Evolutionary conservation across 2,797 vertebrate species (phyloP), one percentile per base, ranked within the genome.

Genomic region (Danio choprae): DNA sequence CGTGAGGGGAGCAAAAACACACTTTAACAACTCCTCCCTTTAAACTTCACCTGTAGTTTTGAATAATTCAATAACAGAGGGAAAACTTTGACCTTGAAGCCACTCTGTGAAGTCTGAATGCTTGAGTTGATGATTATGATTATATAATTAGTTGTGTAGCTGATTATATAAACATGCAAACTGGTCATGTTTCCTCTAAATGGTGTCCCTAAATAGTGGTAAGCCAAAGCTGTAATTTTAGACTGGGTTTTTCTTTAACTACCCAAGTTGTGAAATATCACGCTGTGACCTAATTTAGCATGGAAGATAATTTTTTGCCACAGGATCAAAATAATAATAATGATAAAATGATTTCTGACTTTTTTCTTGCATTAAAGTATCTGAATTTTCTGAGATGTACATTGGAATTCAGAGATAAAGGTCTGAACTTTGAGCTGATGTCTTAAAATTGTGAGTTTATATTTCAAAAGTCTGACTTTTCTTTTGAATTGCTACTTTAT

Each of bases 131-230:
- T 56, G 10, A 58, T 56, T 22, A 44, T 29, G 7, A 58, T 58
- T 72, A 15, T 44, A 58, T 72, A 58, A 44, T 72, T 22, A 73
- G 40, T 43, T 59, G 11, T 7, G 50, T 43, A 73, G 53, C 16
- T 58, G 8, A 43, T 74, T 50, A 62, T 18, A 38, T 48, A 48
- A 74, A 62, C 56, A 62, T 38, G 4, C 16, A 74, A 36, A 74
- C 29, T 36, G 43, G 16, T n/a, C 6, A 46, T 73, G 53, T 71
- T 43, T 41, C 36, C 2, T 41, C 44, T 29, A 16, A 56, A 56
- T 56, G 0, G 15, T 55, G 11, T 44, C 38, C 20, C 36, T 62
- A 51, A 60, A 43, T 58, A 36, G 20, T 7, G 3, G 8, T 41
- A 38, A 7, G 60, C 18, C n/a, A 5, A 40, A 2, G 38, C 60